Percentiles rank a stretch among this genome's conserved stretches.
These are phyloP conservation scores for Equus quagga DNA, from an alignment of 2,113 vertebrate species.

Conservation along the genomic window DNA sequence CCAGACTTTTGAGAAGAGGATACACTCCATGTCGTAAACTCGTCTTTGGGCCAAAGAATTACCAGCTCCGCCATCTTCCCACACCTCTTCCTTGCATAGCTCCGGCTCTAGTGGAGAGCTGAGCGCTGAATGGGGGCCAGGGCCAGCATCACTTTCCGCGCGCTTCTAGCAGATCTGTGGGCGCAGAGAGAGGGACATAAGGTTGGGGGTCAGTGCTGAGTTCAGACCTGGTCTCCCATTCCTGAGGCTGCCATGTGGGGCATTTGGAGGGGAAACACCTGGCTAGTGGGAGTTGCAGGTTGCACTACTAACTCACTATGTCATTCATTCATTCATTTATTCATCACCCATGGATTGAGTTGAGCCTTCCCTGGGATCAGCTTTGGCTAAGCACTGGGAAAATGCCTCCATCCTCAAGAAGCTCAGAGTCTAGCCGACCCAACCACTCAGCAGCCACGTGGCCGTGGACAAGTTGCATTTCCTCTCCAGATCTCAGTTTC, in stretches of 20 bases:
- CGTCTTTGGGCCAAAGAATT: background rate
- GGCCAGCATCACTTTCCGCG: background rate
- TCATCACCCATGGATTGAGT: background rate
- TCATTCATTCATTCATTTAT: background rate
- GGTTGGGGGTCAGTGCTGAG: background rate
- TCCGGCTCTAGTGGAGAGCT: background rate
- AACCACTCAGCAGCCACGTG: background rate
- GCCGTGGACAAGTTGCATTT: background rate
- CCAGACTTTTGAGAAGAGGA: background rate
- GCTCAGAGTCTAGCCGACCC: background rate
- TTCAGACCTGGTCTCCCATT: background rate
- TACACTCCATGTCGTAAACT: background rate
- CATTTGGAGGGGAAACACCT: background rate
- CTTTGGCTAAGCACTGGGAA: background rate
- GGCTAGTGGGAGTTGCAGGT: background rate
- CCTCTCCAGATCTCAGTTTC: background rate
- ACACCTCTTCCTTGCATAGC: background rate
- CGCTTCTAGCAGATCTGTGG: rapidly evolving
- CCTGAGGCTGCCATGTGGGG: background rate
- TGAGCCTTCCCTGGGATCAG: background rate
- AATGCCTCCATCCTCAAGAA: background rate
- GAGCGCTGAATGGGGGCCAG: background rate
- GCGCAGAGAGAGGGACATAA: background rate
- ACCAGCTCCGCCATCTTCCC: background rate
- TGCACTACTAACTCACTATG: background rate